Evolutionary conservation across 2,888 invertebrate species (phyloP).

Genomic region (Caenorhabditis angaria): DNA sequence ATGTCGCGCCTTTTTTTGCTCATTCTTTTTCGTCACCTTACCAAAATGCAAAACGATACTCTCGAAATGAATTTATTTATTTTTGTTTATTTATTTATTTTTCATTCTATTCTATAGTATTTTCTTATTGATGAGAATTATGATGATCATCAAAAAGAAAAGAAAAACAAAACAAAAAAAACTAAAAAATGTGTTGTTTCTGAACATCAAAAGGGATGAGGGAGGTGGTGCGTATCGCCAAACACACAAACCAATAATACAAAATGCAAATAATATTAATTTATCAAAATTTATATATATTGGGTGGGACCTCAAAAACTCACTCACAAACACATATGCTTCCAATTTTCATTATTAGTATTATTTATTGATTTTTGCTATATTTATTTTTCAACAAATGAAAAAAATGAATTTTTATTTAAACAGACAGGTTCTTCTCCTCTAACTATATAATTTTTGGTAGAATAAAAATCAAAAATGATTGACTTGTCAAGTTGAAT

Average conservation of each 20-base stretch:
- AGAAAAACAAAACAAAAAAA: no score
- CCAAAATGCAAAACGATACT: constrained; percentile 4
- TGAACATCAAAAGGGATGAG: constrained; percentile 2
- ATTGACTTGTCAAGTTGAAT: neutral
- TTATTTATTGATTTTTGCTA: neutral
- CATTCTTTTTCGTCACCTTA: neutral
- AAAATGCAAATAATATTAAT: neutral
- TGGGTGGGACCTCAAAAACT: neutral
- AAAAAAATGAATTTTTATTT: neutral
- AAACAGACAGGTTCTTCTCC: neutral
- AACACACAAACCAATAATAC: constrained; percentile 4
- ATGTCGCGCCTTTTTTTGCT: neutral
- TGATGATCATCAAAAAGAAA: no score
- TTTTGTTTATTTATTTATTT: neutral
- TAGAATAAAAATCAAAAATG: neutral
- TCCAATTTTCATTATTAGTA: constrained; percentile 2
- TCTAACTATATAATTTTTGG: neutral
- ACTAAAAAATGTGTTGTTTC: neutral
- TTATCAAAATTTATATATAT: neutral
- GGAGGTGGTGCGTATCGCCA: neutral
- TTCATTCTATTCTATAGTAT: neutral
- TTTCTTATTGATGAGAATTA: no score
- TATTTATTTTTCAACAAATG: neutral
- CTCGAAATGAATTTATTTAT: neutral
- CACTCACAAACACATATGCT: neutral